Evolutionary conservation across 2,888 invertebrate species (phyloP).

Genomic region (Amphimallon solstitiale): DNA sequence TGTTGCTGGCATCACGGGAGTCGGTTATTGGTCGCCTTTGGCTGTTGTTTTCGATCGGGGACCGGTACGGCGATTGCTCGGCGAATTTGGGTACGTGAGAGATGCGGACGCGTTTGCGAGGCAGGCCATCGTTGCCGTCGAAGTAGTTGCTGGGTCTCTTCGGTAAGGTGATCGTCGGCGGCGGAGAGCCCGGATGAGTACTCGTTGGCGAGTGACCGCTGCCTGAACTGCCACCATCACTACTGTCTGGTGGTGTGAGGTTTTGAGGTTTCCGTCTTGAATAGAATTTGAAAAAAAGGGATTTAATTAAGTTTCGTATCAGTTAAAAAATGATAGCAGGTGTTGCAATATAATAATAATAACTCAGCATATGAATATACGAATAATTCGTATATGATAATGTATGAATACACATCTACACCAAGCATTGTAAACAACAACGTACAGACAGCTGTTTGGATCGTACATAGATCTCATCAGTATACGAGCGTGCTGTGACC

Average conservation of each 20-base stretch:
- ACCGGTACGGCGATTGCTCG: constrained; percentile 58
- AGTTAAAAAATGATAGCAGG: no score
- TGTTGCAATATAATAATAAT: no score
- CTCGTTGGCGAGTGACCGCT: constrained; percentile 84
- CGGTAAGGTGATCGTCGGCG: constrained; percentile 64
- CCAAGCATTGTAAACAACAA: no score
- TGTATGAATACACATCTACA: no score
- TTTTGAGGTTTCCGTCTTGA: constrained; percentile 88
- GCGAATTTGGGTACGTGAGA: constrained; percentile 80
- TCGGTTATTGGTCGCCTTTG: constrained; percentile 61
- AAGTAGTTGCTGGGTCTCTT: constrained; percentile 67
- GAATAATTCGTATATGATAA: no score
- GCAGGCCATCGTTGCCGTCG: constrained; percentile 69
- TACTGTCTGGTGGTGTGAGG: constrained; percentile 87
- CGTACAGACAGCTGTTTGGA: no score
- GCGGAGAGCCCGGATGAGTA: constrained; percentile 79
- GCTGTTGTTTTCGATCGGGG: constrained; percentile 62
- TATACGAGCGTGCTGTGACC: no score
- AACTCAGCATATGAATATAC: no score
- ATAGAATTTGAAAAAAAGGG: constrained; percentile 31
- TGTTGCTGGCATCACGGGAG: constrained; percentile 63
- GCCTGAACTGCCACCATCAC: constrained; percentile 78
- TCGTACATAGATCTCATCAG: no score
- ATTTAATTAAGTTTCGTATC: no score
- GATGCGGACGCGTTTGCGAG: constrained; percentile 84